Evolutionary conservation across 2,113 vertebrate genomes (phyloP).

Genomic region (Oreotrochilus melanogaster): DNA sequence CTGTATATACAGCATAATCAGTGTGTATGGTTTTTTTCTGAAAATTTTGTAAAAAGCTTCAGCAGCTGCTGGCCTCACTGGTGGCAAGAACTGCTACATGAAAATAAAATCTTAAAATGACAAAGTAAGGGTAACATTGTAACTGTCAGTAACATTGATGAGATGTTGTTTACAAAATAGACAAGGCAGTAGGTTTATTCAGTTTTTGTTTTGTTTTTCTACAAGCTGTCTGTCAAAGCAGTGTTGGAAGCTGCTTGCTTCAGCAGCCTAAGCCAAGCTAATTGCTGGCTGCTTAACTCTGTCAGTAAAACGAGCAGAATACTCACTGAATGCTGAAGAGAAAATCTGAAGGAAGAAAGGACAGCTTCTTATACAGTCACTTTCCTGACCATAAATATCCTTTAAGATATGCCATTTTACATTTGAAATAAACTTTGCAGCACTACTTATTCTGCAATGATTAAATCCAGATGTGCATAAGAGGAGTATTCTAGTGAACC

Average conservation of each 20-base stretch:
- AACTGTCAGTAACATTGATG: neutral
- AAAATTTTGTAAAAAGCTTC: neutral
- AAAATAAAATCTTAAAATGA: neutral
- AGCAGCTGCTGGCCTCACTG: neutral
- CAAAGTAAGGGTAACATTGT: accelerated
- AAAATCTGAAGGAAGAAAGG: neutral
- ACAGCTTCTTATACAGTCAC: conserved; percentile 6
- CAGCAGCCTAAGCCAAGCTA: neutral
- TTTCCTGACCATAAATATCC: conserved; percentile 51
- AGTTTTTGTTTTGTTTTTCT: neutral
- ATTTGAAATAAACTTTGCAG: conserved; percentile 65
- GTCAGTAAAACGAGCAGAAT: neutral
- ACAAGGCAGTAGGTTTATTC: neutral
- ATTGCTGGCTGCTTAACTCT: neutral
- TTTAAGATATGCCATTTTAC: conserved; percentile 63
- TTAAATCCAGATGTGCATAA: conserved; percentile 60
- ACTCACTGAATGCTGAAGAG: neutral
- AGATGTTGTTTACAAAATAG: neutral
- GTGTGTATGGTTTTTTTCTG: accelerated
- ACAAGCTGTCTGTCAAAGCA: neutral
- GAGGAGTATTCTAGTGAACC: conserved; percentile 54
- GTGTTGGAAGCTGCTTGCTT: neutral
- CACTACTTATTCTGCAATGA: conserved; percentile 39
- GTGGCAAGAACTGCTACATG: neutral
- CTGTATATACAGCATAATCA: neutral